Conservation (phyloP, 1,140 invertebrate genomes). For the Ylistrum balloti region DNA sequence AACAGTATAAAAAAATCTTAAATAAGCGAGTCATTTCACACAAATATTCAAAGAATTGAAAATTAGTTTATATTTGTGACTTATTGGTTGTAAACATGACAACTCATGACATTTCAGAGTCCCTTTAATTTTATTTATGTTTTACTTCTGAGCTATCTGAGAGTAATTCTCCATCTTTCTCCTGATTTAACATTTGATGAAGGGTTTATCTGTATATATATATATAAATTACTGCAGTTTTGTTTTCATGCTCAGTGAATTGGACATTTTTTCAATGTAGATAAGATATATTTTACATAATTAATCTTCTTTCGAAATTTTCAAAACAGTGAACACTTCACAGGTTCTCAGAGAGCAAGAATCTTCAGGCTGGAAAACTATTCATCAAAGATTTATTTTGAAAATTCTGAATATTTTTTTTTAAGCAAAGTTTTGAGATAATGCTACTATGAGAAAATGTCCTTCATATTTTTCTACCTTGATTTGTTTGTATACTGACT, state of each 20-base stretch:
- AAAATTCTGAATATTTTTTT: no score
- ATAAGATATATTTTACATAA: no score
- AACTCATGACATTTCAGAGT: not conserved
- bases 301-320: no score
- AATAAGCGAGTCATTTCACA: not conserved
- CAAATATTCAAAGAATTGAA: not conserved
- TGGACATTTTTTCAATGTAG: slow-evolving; percentile 12
- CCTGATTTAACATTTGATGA: not conserved
- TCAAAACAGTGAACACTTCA: no score
- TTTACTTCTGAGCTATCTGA: not conserved
- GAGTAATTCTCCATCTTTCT: not conserved
- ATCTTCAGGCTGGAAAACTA: no score
- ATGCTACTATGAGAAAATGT: not conserved
- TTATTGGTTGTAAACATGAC: no score
- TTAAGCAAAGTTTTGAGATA: not conserved
- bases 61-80: not conserved
- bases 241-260: not conserved
- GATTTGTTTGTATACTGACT: not conserved
- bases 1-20: not conserved
- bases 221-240: not conserved
- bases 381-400: no score
- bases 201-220: not conserved
- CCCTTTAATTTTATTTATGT: not conserved
- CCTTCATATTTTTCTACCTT: not conserved
- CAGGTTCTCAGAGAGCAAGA: no score